These are phyloP conservation scores for Steinernema hermaphroditum DNA, from an alignment of 2,888 invertebrate species.

Conservation along the genomic window DNA sequence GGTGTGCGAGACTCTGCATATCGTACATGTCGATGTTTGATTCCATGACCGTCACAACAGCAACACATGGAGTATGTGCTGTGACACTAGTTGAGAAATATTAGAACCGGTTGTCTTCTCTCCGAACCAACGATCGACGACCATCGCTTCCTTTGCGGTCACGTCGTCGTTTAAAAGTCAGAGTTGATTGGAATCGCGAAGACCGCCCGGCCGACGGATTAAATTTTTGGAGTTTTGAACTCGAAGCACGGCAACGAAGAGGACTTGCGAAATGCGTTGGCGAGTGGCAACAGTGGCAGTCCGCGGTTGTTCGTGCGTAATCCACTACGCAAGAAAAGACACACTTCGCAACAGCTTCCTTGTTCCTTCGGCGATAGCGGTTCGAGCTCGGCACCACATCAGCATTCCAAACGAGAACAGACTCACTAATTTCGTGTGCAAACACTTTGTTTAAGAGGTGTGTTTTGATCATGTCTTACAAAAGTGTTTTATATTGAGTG, in stretches of 20 bases:
- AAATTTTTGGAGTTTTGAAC: slow-evolving; percentile 29
- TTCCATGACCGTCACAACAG: not conserved
- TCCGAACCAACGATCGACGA: slow-evolving; percentile 23
- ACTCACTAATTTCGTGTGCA: too few relatives aligned
- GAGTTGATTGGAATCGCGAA: slow-evolving; percentile 22
- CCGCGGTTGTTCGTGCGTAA: slow-evolving; percentile 6
- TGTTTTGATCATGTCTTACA: too few relatives aligned
- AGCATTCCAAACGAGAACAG: too few relatives aligned
- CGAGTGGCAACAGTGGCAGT: not conserved
- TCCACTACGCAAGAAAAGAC: slow-evolving; percentile 5
- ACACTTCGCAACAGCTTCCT: slow-evolving; percentile 6
- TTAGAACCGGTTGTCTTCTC: slow-evolving; percentile 3
- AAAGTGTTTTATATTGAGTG: too few relatives aligned
- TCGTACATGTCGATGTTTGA: not conserved
- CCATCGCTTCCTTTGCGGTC: slow-evolving; percentile 19
- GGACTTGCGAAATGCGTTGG: slow-evolving; percentile 19
- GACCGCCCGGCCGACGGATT: slow-evolving; percentile 6
- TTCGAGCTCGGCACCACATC: too few relatives aligned
- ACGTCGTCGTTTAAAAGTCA: slow-evolving; percentile 18
- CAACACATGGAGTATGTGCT: slow-evolving; percentile 2
- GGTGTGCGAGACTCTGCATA: too few relatives aligned
- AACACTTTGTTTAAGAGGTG: too few relatives aligned
- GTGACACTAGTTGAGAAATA: not conserved
- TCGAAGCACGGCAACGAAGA: not conserved
- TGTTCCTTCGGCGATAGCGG: not conserved